Base-by-base conservation (phyloP, 2,888 invertebrate species). In the Platycheirus albimanus region DNA sequence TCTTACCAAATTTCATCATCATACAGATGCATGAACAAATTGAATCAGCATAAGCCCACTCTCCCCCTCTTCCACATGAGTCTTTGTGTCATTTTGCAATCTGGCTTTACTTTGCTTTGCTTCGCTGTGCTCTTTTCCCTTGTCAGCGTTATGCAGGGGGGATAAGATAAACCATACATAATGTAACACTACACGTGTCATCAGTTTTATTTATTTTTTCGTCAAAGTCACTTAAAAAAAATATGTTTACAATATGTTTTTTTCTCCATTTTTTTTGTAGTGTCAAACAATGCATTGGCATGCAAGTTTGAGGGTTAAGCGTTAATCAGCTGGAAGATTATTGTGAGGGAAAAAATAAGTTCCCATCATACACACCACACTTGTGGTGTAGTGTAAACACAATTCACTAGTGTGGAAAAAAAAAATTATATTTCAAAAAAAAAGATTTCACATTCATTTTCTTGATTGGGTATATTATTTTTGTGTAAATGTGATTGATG, bases 141-240 rank as follows among this genome's bases (percentile, higher is more conserved):
- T 15, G 52, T 61, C 58, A 58, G 58, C 67, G 7, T 19, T 36
- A 45, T 61, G 15, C 43, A 51, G 41, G 20, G n/a, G 61, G 36
- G 33, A 41, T 15, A 71, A 49, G 41, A 56, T 33, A 49, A 49
- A 74, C 41, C 58, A 78, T 43, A 61, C 10, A 52, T 33, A 52
- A 52, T 77, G 64, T 58, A 49, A 51, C 56, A 51, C 64, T 38
- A 78, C 58, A 72, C 66, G 72, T 72, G 66, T 66, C 71, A 66
- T 72, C 38, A 45, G 33, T 36, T 70, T 70, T 47, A 43, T 52
- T 30, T 15, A 11, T 38, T 38, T 19, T 30, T 24, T 38, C 15
- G 24, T 11, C 13, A n/a, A n/a, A 19, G 13, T 15, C 15, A 54
- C 41, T 56, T n/a, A 56, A 47, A 58, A 75, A 51, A 75, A 52